Evolutionary conservation across 2,113 vertebrate genomes (phyloP), one percentile per base, ranked within the genome.

Genomic region (Microtus oregoni): DNA sequence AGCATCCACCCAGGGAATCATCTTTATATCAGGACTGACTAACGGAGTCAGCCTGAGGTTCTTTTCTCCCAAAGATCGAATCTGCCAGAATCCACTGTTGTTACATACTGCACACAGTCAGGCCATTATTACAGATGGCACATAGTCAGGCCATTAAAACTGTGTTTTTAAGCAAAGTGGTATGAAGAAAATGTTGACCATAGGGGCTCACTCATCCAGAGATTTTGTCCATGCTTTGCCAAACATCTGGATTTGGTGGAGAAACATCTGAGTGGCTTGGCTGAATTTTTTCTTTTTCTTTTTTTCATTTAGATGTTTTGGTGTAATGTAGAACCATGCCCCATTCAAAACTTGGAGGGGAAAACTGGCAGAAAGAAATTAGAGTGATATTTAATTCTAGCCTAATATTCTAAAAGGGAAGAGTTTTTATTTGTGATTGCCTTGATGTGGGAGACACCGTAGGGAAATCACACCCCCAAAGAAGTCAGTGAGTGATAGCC

Each of bases 181-280:
- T 61, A 41, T 58, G 52, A 91, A 52, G 30, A 94, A 87, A 79
- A 90, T 82, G n/a, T 86, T 85, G 79, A 92, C n/a, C 28, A 15
- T 28, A 81, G 41, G 26, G 28, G 32, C 7, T 96, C 85, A 94
- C 20, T 97, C 81, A 95, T 95, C 52, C 88, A 96, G 90, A 92
- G 95, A 61, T 58, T 63, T n/a, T 52, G 14, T 92, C 68, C 12
- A 15, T 24, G 44, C 86, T 93, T 85, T 94, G 92, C 94, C 97
- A 96, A 96, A 97, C 97, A 97, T 97, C 96, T 97, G 96, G 77
- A 96, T 96, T 89, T 96, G 76, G 97, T 95, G 82, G 73, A 86
- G 89, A 96, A 96, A 85, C 78, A 96, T 89, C 92, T 96, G 92
- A 95, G 67, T 75, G 26, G 44, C 35, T 93, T 82, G 41, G 86